Evolutionary conservation across 1,140 invertebrate species (phyloP), one percentile per base, ranked within the genome.

Genomic region (Propsilocerus akamusi): DNA sequence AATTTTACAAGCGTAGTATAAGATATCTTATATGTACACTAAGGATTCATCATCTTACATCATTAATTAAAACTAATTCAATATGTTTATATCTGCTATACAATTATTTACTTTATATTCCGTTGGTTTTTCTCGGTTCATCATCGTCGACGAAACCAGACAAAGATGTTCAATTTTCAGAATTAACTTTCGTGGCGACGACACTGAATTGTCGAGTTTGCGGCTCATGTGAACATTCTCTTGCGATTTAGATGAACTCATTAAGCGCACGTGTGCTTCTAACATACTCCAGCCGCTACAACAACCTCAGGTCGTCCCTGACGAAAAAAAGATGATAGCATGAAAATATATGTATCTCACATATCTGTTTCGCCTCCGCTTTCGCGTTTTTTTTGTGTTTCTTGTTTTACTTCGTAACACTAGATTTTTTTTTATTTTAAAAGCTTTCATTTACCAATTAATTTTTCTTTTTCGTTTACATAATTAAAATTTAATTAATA

Each of bases 361-460:
- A 12, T 30, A n/a, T 30, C 7, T 4, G 4, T 41, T 20, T 41
- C 12, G 8, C 34, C 11, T 41, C 22, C 14, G 22, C 14, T 17
- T 41, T 41, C 22, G 17, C 10, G 34, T 17, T 5, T 17, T 37
- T 41, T 41, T 20, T 20, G 14, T 10, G n/a, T n/a, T n/a, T n/a
- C 22, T 41, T 20, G 12, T 17, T 17, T 41, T 20, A 20, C 17
- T 41, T 41, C 34, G 34, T 41, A 41, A 41, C 34, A 41, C 34
- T 41, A 41, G 34, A 41, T 41, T 30, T 30, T 41, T 41, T 20
- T n/a, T n/a, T n/a, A n/a, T 20, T 41, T 41, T 41, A 41, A 41
- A 41, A 41, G 34, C 34, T 41, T 41, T 41, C 34, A 41, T 41
- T 41, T 41, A 41, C 34, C 34, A 41, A 41, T 41, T 41, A 41